Percentiles rank a stretch among this genome's conserved stretches.
Conservation (phyloP, 2,797 vertebrate species). For the Parauchenoglanis ngamensis region DNA sequence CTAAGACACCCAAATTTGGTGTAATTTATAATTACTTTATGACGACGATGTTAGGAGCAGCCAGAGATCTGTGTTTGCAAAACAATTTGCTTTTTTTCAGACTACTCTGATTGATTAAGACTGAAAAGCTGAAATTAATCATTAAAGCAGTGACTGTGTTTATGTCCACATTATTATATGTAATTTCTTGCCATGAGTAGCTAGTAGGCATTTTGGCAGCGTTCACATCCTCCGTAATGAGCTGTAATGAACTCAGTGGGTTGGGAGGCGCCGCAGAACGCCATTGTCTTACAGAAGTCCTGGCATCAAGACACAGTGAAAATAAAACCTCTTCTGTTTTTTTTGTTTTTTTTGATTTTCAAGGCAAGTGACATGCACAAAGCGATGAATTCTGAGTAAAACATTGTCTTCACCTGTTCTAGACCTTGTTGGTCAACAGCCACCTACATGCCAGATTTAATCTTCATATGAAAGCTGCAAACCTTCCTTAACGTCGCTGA, state of each 20-base stretch:
- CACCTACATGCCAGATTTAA: background rate
- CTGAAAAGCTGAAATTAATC: slow-evolving; percentile 10
- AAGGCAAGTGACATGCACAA: background rate
- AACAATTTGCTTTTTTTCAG: background rate
- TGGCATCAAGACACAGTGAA: background rate
- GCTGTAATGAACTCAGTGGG: slow-evolving; percentile 19
- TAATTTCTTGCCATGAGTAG: background rate
- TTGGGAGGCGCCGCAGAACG: slow-evolving; percentile 2
- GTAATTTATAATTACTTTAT: background rate
- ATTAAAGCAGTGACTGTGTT: slow-evolving; percentile 11
- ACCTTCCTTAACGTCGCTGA: background rate
- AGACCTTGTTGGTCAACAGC: background rate
- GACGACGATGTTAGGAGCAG: background rate
- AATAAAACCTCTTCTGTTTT: background rate
- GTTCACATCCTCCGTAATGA: slow-evolving; percentile 20
- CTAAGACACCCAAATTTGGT: background rate
- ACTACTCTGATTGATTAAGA: background rate
- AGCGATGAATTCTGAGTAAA: too few species aligned
- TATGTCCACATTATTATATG: slow-evolving; percentile 11
- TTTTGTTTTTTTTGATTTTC: background rate
- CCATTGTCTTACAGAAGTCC: background rate
- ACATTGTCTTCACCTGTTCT: background rate
- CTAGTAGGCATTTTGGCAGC: background rate
- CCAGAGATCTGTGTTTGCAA: background rate
- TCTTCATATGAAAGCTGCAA: background rate